Percentiles rank a stretch among this genome's conserved stretches.
These are phyloP conservation scores for Drosophila rubida DNA, from an alignment of 2,888 invertebrate species.

Conservation along the genomic window DNA sequence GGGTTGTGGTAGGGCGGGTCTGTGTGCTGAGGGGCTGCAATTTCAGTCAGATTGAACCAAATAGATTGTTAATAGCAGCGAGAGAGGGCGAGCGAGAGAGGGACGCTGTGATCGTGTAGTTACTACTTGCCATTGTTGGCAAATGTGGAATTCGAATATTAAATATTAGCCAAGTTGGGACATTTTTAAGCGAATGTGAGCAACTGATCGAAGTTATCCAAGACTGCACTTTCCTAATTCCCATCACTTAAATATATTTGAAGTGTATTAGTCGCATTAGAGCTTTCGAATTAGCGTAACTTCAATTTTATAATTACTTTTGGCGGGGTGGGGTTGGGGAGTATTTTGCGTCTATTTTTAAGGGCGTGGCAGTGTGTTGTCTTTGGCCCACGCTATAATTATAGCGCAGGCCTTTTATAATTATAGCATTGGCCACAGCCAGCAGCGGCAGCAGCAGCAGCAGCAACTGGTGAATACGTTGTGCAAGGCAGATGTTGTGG, in stretches of 20 bases:
- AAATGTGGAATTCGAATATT: conserved; percentile 9
- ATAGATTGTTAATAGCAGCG: not conserved
- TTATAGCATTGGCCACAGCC: conserved; percentile 62
- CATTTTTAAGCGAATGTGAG: no score
- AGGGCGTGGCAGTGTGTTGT: conserved; percentile 58
- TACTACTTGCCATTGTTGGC: conserved; percentile 5
- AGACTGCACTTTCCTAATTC: no score
- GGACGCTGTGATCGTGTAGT: not conserved
- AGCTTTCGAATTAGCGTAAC: not conserved
- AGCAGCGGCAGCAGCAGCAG: not conserved
- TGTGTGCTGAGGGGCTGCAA: conserved; percentile 15
- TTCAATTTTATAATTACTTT: conserved; percentile 4
- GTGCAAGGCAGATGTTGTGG: conserved; percentile 54
- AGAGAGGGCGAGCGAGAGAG: not conserved
- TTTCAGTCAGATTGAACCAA: conserved; percentile 10
- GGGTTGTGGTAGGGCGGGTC: not conserved
- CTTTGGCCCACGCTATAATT: conserved; percentile 69
- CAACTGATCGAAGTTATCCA: no score
- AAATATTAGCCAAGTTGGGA: not conserved
- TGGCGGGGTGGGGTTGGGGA: conserved; percentile 10
- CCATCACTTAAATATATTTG: no score
- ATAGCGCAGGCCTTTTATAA: conserved; percentile 73
- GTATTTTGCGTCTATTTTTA: conserved; percentile 74
- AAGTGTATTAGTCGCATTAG: not conserved
- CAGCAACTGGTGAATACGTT: conserved; percentile 33